phyloP scores from a whole-genome alignment of 1,140 invertebrate species.

The Dinoponera quadriceps region DNA sequence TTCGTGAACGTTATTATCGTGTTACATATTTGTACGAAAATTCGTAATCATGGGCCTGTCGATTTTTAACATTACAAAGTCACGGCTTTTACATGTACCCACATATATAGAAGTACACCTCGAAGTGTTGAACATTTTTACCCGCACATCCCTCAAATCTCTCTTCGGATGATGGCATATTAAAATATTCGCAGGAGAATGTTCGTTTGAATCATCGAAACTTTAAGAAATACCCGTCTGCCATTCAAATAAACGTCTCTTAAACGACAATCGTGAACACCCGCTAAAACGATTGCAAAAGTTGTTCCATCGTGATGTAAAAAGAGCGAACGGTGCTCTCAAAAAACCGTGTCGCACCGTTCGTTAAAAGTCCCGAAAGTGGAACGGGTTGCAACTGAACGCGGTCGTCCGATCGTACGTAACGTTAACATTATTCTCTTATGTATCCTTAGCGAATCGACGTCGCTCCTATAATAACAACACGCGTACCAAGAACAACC shows the following conservation, averaged over 20 bases:
- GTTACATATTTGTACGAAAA: constrained; percentile 28
- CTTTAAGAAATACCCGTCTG: constrained; percentile 49
- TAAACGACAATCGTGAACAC: constrained; percentile 59
- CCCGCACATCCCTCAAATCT: constrained; percentile 12
- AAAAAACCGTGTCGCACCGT: constrained; percentile 31
- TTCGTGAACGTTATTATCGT: neutral
- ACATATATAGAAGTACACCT: constrained; percentile 41
- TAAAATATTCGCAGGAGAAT: constrained; percentile 35
- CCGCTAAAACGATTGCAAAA: constrained; percentile 19
- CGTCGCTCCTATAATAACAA: neutral
- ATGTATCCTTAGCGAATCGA: constrained; percentile 34
- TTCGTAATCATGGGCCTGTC: neutral
- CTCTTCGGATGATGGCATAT: constrained; percentile 4
- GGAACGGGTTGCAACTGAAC: constrained; percentile 16
- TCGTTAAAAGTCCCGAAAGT: constrained; percentile 41
- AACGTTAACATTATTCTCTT: constrained; percentile 40
- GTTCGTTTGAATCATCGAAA: constrained; percentile 32
- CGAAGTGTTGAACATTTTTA: constrained; percentile 19
- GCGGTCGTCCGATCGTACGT: constrained; percentile 12
- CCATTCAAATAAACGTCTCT: constrained; percentile 47
- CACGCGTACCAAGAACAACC: constrained; percentile 11
- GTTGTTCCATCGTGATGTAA: neutral
- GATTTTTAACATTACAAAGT: constrained; percentile 36
- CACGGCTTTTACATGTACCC: constrained; percentile 25
- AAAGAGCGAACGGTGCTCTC: constrained; percentile 22